Conservation (phyloP, 2,888 invertebrate species). For the Melieria picta region DNA sequence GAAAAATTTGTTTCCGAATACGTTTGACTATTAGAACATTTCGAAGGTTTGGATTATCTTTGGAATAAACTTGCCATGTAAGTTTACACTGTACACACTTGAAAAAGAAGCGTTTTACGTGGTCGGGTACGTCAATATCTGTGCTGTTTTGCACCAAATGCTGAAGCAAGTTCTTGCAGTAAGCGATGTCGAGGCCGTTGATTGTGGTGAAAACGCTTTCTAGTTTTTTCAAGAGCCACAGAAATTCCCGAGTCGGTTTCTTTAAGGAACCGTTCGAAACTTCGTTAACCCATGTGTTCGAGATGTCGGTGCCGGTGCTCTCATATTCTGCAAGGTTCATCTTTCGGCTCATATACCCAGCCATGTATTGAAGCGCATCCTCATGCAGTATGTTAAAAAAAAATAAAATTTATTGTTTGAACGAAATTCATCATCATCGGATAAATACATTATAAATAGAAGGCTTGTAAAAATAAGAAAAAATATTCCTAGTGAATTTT, state of each 20-base stretch:
- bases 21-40: too few relatives aligned
- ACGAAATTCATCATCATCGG: too few relatives aligned
- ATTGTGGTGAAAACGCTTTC: not conserved
- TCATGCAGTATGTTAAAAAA: not conserved
- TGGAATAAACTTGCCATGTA: too few relatives aligned
- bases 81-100: too few relatives aligned
- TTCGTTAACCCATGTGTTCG: not conserved
- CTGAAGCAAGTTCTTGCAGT: not conserved
- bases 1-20: too few relatives aligned
- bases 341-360: constrained; percentile 1
- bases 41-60: too few relatives aligned
- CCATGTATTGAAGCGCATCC: constrained; percentile 13
- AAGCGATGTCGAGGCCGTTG: not conserved
- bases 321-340: not conserved
- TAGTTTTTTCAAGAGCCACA: not conserved
- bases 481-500: too few relatives aligned
- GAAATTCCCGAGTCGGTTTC: not conserved
- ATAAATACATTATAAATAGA: too few relatives aligned
- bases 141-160: not conserved
- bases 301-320: not conserved
- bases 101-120: not conserved
- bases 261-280: constrained; percentile 9
- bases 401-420: too few relatives aligned
- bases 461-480: too few relatives aligned
- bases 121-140: not conserved